Evolutionary conservation across 2,888 invertebrate genomes (phyloP), one percentile per base, ranked within the genome.

Genomic region (Pemphredon lugubris): DNA sequence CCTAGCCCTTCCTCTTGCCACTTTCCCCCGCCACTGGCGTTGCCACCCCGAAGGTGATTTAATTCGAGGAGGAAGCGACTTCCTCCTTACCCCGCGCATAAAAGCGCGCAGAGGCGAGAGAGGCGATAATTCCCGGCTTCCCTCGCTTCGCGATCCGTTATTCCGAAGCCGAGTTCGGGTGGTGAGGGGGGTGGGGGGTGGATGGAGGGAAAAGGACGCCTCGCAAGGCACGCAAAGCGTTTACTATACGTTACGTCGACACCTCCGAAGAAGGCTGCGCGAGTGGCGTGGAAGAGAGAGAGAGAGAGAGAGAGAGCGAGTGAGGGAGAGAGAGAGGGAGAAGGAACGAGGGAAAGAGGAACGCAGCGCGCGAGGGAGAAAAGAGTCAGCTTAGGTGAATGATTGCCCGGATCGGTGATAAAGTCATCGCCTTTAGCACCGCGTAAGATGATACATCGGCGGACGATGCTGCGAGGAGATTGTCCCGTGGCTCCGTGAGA

Each of bases 391-490:
- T 57, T 77, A 73, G 75, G 79, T 80, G 79, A 80, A 80, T 80
- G 79, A 80, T 80, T 80, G 79, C 80, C 75, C 80, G 79, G 89
- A 89, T 89, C 86, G 88, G 87, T 84, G 89, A 89, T 90, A 90
- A 89, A 90, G 89, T 89, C 89, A 88, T 89, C 89, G 89, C 88
- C 87, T 88, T 84, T 86, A 86, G 87, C 85, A 83, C 85, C 86
- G 81, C 83, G 89, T 89, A 89, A 89, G 88, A 89, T 90, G 88
- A 90, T 89, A 89, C 89, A 90, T 89, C 86, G 89, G 85, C 78
- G 85, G 84, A 85, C 83, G 88, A 89, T 89, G 85, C 79, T 77
- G 81, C 71, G 79, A 66, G 81, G 80, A 89, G 89, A 89, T 88
- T 87, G 83, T 73, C 70, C 73, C 47, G 71, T 50, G 63, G 64